phyloP scores from a whole-genome alignment of 2,797 vertebrate species.

The Momotus momota region DNA sequence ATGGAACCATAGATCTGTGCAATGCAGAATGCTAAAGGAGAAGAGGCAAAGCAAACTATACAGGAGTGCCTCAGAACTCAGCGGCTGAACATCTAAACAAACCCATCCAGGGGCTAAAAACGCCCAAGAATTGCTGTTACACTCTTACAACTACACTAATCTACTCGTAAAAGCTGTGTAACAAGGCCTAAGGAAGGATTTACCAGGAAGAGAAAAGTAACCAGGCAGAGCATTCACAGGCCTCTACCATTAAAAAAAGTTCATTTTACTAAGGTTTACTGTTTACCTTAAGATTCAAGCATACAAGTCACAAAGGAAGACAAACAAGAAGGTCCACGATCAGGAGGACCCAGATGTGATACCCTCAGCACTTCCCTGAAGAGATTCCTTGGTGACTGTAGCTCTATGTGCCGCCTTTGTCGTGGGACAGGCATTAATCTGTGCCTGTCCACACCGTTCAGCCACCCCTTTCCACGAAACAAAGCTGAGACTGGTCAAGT shows the following conservation, averaged over 20 bases:
- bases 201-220: background rate
- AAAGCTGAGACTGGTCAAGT: conserved; percentile 35
- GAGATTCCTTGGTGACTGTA: background rate
- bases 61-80: background rate
- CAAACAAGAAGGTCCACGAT: background rate
- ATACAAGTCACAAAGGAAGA: background rate
- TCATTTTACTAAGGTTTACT: background rate
- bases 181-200: background rate
- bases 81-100: background rate
- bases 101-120: background rate
- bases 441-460: background rate
- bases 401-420: background rate
- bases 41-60: background rate
- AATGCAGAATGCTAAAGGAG: background rate
- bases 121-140: background rate
- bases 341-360: background rate
- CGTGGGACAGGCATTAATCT: background rate
- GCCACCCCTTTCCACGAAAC: background rate
- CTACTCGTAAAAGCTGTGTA: background rate
- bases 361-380: background rate
- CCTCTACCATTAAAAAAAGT: background rate
- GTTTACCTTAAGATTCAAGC: background rate
- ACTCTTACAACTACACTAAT: background rate
- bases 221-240: background rate
- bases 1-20: background rate